Evolutionary conservation across 2,888 invertebrate genomes (phyloP).

Genomic region (Lypha dubia): DNA sequence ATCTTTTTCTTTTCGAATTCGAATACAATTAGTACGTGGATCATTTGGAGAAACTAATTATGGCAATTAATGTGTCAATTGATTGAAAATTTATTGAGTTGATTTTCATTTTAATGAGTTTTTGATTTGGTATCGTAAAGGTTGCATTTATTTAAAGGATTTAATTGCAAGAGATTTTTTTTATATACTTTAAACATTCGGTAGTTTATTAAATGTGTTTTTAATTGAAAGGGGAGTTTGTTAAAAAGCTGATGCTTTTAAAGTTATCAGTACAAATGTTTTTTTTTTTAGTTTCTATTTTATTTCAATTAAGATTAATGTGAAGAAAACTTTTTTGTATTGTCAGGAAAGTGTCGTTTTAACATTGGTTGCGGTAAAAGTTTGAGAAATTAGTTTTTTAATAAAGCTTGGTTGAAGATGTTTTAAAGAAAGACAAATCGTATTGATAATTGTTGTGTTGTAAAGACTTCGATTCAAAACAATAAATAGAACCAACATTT

Average conservation of each 20-base stretch:
- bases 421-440: no score
- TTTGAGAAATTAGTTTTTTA: no score
- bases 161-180: constrained; percentile 58
- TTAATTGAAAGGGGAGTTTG: constrained; percentile 7
- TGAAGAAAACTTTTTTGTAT: neutral
- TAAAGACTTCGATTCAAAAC: no score
- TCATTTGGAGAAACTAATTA: constrained; percentile 67
- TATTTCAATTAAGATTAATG: neutral
- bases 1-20: neutral
- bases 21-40: constrained; percentile 52
- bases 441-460: no score
- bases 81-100: constrained; percentile 71
- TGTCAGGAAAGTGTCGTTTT: no score
- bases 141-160: constrained; percentile 61
- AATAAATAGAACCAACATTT: no score
- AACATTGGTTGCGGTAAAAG: no score
- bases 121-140: constrained; percentile 65
- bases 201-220: constrained; percentile 24
- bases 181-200: constrained; percentile 6
- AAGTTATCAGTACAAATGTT: neutral
- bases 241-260: neutral
- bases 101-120: constrained; percentile 65
- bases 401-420: no score
- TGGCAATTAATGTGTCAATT: constrained; percentile 72
- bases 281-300: neutral